Percentiles rank a stretch among this genome's conserved stretches.
Evolutionary conservation across 2,888 invertebrate species (phyloP).

Genomic region (Cataglyphis altisquamis): DNA sequence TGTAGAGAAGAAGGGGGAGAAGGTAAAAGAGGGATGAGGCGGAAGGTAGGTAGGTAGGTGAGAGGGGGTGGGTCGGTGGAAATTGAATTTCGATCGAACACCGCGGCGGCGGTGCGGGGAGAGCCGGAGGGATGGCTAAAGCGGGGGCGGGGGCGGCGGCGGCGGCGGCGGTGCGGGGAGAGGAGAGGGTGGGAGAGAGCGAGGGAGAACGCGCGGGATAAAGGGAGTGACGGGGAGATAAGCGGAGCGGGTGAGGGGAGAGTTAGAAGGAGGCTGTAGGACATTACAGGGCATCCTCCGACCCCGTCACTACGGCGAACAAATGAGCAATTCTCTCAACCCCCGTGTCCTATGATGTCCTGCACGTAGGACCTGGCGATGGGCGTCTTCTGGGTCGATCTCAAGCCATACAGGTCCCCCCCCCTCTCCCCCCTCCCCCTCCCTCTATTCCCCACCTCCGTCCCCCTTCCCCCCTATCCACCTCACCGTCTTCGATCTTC

Average conservation of each 20-base stretch:
- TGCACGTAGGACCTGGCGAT: conserved; percentile 81
- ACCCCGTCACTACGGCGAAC: conserved; percentile 83
- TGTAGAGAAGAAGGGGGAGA: conserved; percentile 67
- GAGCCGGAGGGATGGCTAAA: conserved; percentile 64
- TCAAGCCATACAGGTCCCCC: conserved; percentile 68
- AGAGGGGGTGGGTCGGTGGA: conserved; percentile 81
- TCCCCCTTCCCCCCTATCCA: conserved; percentile 55
- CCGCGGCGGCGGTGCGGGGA: conserved; percentile 70
- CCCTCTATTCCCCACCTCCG: conserved; percentile 52
- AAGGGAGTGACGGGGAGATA: conserved; percentile 35
- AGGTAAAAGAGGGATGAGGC: conserved; percentile 54
- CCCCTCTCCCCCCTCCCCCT: conserved; percentile 38
- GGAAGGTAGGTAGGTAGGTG: conserved; percentile 70
- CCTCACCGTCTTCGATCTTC: conserved; percentile 65
- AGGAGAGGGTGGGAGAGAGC: conserved; percentile 41
- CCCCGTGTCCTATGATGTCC: conserved; percentile 85
- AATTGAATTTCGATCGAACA: conserved; percentile 86
- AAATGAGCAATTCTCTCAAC: conserved; percentile 85
- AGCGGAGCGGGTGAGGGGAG: conserved; percentile 52
- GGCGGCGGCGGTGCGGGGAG: conserved; percentile 54
- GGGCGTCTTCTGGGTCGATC: conserved; percentile 81
- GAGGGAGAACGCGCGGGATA: conserved; percentile 56
- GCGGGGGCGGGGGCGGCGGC: neutral
- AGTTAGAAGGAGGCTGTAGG: conserved; percentile 79
- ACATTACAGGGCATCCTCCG: conserved; percentile 83